Evolutionary conservation across 2,797 vertebrate species (phyloP), one percentile per base, ranked within the genome.

Genomic region (Melanogrammus aeglefinus): DNA sequence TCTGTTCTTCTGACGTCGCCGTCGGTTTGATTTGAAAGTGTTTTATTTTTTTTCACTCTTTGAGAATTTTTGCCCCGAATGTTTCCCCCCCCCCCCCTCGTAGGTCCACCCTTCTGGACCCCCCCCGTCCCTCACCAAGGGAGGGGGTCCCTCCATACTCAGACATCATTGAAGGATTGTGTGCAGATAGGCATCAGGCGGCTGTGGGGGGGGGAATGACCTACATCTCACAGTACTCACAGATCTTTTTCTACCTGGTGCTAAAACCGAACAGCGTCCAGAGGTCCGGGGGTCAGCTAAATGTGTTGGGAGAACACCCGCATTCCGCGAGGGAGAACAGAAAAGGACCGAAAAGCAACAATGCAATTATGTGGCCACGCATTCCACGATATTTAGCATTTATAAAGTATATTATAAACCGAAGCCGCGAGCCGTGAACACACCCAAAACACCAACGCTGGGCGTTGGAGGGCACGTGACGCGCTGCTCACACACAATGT

Each of bases 171-270:
- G 27, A 4, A 72, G 35, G 70, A 8, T 21, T 72, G 31, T 72
- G 70, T 72, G 29, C 70, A 72, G 70, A 72, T 72, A 72, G 31
- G 70, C 70, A 72, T 72, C 70, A 35, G 27, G 31, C 70, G 7
- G 70, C 12, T 1, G 70, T 1, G 4, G 31, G 29, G 70, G 29
- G 13, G 70, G 31, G 35, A 72, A 72, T 72, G 9, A 72, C 70
- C 27, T 71, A 71, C 9, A 71, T 31, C 69, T 71, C 13, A 31
- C 29, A 16, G 2, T 31, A 8, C 24, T 29, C 69, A 13, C 6
- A 70, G n/a, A 5, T 24, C 7, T 70, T n/a, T 9, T 9, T 0
- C 0, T 69, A 10, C 38, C 21, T 69, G 24, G 6, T 69, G 41
- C 41, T 13, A 16, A 14, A 51, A 51, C 18, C 18, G 1, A 18